Percentiles rank a stretch among this genome's conserved stretches.
These are phyloP conservation scores for Spizella passerina DNA, from an alignment of 2,797 vertebrate species.

Conservation along the genomic window DNA sequence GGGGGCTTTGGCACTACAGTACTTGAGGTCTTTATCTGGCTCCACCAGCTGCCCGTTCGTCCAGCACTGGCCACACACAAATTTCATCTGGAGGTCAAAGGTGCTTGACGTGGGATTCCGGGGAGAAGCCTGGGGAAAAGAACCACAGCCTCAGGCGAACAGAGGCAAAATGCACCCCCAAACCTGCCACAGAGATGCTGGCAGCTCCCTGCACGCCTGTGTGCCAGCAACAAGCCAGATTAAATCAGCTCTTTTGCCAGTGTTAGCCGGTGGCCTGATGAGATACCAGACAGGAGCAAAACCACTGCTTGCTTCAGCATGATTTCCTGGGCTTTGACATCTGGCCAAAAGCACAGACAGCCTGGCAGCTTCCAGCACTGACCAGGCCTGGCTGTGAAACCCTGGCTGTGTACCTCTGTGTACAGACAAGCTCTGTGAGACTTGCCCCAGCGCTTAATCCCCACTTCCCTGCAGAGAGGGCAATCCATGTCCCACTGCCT, in stretches of 20 bases:
- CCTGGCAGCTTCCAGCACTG: background rate
- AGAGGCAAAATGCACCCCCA: background rate
- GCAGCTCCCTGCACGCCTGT: accelerated
- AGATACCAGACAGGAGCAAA: background rate
- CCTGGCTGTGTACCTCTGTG: background rate
- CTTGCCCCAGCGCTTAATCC: background rate
- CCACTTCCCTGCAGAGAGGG: background rate
- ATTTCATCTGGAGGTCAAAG: constrained; percentile 90
- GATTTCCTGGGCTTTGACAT: background rate
- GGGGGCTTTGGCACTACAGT: constrained; percentile 90
- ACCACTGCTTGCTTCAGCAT: background rate
- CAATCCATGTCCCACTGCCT: background rate
- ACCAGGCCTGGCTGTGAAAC: background rate
- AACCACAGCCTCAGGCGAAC: background rate
- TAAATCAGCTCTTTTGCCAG: background rate
- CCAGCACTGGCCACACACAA: constrained; percentile 91
- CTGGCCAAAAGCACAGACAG: background rate
- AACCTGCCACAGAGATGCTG: background rate
- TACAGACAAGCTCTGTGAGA: background rate
- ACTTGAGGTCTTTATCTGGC: constrained; percentile 88
- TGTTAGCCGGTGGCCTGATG: background rate
- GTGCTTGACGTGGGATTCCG: constrained; percentile 68
- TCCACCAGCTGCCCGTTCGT: constrained; percentile 85
- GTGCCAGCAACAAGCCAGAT: background rate
- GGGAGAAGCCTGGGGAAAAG: constrained; percentile 58